A percentile compares a stretch with the other conserved stretches of the same genome.
phyloP scores from a whole-genome alignment of 2,113 vertebrate genomes.

The Poecilia latipinna region DNA sequence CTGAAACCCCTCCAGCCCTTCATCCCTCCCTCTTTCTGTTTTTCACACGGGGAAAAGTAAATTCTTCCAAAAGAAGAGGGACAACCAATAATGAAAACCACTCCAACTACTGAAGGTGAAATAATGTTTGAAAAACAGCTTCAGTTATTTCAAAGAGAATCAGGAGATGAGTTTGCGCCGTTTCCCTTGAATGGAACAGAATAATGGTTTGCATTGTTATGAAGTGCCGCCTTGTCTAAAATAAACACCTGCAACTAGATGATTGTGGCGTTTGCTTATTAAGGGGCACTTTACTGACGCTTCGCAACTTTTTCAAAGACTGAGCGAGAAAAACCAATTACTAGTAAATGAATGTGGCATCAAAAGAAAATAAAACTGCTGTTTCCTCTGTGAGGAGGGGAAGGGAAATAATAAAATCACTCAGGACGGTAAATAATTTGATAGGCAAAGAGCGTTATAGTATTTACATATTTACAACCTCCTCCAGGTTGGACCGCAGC shows the following conservation, averaged over 20 bases:
- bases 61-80: background rate
- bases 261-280: background rate
- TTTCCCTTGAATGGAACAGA: background rate
- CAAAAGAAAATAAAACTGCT: background rate
- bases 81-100: background rate
- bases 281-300: background rate
- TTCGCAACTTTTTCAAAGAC: background rate
- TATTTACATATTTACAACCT: constrained; percentile 6
- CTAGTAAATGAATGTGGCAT: background rate
- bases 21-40: background rate
- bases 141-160: constrained; percentile 12
- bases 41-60: constrained; percentile 15
- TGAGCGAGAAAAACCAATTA: background rate
- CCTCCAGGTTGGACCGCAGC: background rate
- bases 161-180: background rate
- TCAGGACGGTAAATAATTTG: constrained; percentile 1
- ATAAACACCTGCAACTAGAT: constrained; percentile 12
- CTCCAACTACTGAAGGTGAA: background rate
- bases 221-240: background rate
- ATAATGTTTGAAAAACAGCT: background rate
- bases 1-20: constrained; percentile 30
- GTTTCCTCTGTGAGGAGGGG: background rate
- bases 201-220: background rate
- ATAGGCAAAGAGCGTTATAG: background rate
- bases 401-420: background rate